phyloP scores from a whole-genome alignment of 2,113 vertebrate genomes.

The Sitta europaea region DNA sequence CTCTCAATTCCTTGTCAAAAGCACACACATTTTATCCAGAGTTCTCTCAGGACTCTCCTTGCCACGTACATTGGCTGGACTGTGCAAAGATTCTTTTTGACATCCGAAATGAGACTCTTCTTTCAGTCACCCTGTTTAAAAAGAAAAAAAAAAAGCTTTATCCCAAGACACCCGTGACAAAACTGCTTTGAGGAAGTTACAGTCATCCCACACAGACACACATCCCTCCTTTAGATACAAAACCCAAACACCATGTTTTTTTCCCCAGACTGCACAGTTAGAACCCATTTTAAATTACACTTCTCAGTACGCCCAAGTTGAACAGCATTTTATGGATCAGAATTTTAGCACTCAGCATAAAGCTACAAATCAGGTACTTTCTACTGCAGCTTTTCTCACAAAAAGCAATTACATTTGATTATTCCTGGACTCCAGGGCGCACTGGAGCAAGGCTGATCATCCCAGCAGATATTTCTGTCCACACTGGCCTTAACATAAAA shows the following conservation, averaged over 20 bases:
- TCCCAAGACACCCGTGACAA: neutral
- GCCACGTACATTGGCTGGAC: rapidly evolving
- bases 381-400: neutral
- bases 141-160: neutral
- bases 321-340: neutral
- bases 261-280: neutral
- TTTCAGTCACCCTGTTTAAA: neutral
- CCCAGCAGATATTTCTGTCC: neutral
- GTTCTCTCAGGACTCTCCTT: rapidly evolving
- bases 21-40: rapidly evolving
- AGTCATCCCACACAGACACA: neutral
- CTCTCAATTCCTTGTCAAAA: neutral
- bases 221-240: neutral
- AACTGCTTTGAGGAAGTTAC: neutral
- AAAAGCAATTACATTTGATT: neutral
- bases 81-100: neutral
- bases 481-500: neutral
- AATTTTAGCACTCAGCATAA: neutral
- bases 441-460: neutral
- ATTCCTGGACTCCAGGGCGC: neutral
- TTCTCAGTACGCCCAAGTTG: neutral
- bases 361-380: neutral
- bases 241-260: neutral
- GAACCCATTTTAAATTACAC: neutral
- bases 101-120: neutral